These are phyloP conservation scores for Dendrocopos noguchii DNA, from an alignment of 2,113 vertebrate genomes.

Conservation along the genomic window DNA sequence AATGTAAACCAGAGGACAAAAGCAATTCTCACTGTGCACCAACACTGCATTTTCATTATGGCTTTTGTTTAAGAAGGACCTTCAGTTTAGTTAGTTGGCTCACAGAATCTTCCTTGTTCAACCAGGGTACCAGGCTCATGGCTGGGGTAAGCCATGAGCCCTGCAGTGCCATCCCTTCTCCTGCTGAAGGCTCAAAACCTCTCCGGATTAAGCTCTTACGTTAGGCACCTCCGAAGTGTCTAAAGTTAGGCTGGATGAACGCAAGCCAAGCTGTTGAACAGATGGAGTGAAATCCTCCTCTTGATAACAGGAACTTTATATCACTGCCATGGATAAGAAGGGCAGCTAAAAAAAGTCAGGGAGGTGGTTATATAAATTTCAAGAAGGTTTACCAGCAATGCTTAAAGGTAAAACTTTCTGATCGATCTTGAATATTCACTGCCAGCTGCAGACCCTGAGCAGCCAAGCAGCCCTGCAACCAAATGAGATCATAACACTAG, in stretches of 20 bases:
- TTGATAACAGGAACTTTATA: conserved; percentile 67
- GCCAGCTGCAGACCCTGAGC: not conserved
- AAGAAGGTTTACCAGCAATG: conserved; percentile 16
- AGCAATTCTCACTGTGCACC: not conserved
- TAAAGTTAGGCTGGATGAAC: conserved; percentile 70
- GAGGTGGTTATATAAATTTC: conserved; percentile 55
- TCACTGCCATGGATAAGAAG: conserved; percentile 62
- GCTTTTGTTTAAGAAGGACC: not conserved
- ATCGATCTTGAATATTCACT: not conserved
- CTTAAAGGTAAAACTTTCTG: conserved; percentile 42
- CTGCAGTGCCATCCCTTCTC: not conserved
- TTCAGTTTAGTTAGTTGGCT: not conserved
- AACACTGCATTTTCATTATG: not conserved
- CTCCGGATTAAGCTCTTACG: conserved; percentile 33
- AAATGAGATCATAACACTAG: not conserved
- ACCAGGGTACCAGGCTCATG: fast-evolving
- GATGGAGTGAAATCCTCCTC: conserved; percentile 72
- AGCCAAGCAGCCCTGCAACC: not conserved
- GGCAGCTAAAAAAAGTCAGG: conserved; percentile 66
- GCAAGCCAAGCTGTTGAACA: conserved; percentile 65
- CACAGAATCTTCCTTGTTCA: fast-evolving
- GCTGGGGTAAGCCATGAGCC: not conserved
- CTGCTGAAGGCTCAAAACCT: not conserved
- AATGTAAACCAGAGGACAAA: not conserved
- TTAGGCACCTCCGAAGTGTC: conserved; percentile 36